Percentiles rank a stretch among this genome's conserved stretches.
These are phyloP conservation scores for Clivina fossor DNA, from an alignment of 2,888 invertebrate species.

Conservation along the genomic window DNA sequence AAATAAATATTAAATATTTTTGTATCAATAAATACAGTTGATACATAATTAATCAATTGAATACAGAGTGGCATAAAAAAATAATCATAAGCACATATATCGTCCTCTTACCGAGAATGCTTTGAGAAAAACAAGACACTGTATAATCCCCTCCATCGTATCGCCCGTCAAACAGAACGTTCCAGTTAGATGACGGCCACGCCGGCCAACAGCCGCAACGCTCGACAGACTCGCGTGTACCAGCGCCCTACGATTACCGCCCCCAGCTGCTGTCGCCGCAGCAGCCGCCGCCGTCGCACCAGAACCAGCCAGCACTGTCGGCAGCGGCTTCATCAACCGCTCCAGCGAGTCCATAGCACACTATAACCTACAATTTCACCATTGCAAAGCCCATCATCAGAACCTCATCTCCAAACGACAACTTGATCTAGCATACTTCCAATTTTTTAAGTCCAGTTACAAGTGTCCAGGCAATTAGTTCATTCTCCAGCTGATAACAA, in stretches of 20 bases:
- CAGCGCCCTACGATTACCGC: constrained; percentile 66
- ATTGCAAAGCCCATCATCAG: background rate
- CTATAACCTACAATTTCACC: constrained; percentile 21
- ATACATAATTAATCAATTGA: too few species aligned
- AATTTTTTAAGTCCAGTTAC: too few species aligned
- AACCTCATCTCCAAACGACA: background rate
- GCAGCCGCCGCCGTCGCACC: constrained; percentile 57
- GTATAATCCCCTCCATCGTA: constrained; percentile 92
- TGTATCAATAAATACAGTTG: too few species aligned
- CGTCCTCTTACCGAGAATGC: constrained; percentile 84
- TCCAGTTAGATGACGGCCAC: constrained; percentile 81
- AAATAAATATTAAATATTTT: too few species aligned
- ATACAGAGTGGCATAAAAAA: too few species aligned
- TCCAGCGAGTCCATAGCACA: constrained; percentile 78
- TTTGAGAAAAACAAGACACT: constrained; percentile 89
- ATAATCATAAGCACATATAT: too few species aligned
- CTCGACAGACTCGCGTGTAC: constrained; percentile 76
- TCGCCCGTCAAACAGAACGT: constrained; percentile 88
- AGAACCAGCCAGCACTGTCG: constrained; percentile 61
- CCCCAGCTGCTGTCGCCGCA: constrained; percentile 60
- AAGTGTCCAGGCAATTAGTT: too few species aligned
- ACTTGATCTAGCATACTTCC: too few species aligned
- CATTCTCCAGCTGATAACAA: background rate
- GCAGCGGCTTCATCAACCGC: constrained; percentile 72
- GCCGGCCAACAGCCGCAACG: constrained; percentile 71